phyloP scores from a whole-genome alignment of 2,113 vertebrate species.

The Columbina picui region DNA sequence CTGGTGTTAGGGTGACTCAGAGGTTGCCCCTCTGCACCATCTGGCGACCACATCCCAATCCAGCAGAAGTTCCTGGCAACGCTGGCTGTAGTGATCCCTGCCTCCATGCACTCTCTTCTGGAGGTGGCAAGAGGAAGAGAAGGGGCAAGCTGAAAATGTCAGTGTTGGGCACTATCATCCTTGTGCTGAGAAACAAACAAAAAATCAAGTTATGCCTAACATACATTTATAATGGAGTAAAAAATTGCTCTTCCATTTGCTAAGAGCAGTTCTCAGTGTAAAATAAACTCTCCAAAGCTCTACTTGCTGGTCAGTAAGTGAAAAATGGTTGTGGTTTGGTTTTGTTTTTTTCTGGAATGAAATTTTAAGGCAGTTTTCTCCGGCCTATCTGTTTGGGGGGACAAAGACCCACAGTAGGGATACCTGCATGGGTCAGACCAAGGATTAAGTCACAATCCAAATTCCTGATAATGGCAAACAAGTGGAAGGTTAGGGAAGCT shows the following conservation, averaged over 20 bases:
- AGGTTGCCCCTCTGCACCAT: not conserved
- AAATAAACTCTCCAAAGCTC: not conserved
- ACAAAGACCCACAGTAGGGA: not conserved
- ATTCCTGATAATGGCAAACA: not conserved
- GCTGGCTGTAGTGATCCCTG: fast-evolving
- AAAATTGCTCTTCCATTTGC: not conserved
- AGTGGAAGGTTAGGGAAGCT: not conserved
- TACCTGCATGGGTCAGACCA: not conserved
- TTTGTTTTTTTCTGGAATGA: not conserved
- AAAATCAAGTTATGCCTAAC: not conserved
- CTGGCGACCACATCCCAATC: not conserved
- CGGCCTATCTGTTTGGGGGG: not conserved
- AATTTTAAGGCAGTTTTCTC: not conserved
- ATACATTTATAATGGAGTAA: not conserved
- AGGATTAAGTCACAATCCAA: not conserved
- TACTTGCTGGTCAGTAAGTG: not conserved
- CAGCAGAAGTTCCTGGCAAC: not conserved
- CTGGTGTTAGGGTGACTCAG: not conserved
- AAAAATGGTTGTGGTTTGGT: not conserved
- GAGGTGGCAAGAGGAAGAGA: not conserved
- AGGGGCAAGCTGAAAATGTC: not conserved
- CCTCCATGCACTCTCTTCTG: fast-evolving
- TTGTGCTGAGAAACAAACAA: not conserved
- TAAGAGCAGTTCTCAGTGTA: not conserved
- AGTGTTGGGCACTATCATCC: not conserved